Percentiles rank a stretch among this genome's conserved stretches.
phyloP scores from a whole-genome alignment of 2,797 vertebrate species.

The Lepilemur ruficaudatus region DNA sequence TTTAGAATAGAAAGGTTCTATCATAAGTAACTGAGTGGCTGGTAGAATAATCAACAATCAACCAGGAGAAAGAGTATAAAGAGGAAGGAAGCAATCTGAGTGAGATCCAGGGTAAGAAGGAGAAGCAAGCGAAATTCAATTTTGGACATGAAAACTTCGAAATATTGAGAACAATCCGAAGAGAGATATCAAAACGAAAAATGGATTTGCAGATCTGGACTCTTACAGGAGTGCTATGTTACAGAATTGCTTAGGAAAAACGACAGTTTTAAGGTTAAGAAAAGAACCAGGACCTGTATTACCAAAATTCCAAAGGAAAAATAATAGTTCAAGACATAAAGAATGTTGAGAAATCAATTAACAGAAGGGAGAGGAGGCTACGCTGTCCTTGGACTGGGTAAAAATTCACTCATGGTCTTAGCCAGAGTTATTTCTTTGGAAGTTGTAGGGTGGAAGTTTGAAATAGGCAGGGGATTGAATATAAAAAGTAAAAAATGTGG shows the following conservation, averaged over 20 bases:
- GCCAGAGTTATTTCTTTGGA: not conserved
- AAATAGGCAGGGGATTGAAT: not conserved
- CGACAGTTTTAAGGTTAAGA: not conserved
- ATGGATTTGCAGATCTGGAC: not conserved
- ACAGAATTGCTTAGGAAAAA: not conserved
- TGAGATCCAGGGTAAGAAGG: not conserved
- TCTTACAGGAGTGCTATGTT: not conserved
- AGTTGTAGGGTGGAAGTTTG: not conserved
- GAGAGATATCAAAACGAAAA: not conserved
- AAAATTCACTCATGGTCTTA: not conserved
- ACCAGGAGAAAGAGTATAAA: not conserved
- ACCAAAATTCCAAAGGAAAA: not conserved
- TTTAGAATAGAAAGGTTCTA: not conserved
- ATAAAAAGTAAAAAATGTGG: not conserved
- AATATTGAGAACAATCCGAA: not conserved
- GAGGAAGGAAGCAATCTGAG: not conserved
- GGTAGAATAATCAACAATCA: not conserved
- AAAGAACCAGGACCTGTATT: not conserved
- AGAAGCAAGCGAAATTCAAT: not conserved
- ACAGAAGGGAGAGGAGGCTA: not conserved
- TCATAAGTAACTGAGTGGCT: not conserved
- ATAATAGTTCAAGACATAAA: not conserved
- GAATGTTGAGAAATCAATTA: not conserved
- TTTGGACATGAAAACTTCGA: not conserved
- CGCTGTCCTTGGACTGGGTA: not conserved